Percentiles rank a stretch among this genome's conserved stretches.
Evolutionary conservation across 2,797 vertebrate species (phyloP).

Genomic region (Lacerta bilineata): DNA sequence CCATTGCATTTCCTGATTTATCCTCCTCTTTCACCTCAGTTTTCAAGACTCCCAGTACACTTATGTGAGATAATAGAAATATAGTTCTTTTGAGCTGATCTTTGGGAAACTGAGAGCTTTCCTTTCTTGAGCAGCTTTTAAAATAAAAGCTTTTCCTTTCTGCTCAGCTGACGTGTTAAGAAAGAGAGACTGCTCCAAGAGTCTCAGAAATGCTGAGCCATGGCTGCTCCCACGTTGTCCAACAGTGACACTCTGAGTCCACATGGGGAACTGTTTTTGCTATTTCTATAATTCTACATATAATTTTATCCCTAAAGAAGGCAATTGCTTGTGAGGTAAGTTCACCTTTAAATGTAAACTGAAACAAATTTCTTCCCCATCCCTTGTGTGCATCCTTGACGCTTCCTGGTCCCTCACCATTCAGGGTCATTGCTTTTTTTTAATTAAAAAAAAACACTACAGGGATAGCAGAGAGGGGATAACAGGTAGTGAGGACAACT

Average conservation of each 20-base stretch:
- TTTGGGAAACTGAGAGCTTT: not conserved
- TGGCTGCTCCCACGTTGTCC: constrained; percentile 20
- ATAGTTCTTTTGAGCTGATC: not conserved
- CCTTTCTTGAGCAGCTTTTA: not conserved
- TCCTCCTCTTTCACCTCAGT: not conserved
- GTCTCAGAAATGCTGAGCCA: not conserved
- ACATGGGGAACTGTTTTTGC: not conserved
- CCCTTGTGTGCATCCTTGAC: too few relatives aligned
- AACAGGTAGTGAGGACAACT: not conserved
- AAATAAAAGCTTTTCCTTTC: constrained; percentile 1
- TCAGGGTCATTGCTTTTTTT: too few relatives aligned
- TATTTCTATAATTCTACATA: not conserved
- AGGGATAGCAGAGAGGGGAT: not conserved
- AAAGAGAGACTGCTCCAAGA: not conserved
- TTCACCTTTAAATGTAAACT: too few relatives aligned
- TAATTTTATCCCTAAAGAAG: too few relatives aligned
- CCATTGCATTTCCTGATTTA: not conserved
- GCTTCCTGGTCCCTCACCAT: too few relatives aligned
- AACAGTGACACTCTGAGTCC: constrained; percentile 33
- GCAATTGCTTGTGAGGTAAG: too few relatives aligned
- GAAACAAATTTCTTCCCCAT: too few relatives aligned
- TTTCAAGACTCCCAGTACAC: not conserved
- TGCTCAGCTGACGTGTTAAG: not conserved
- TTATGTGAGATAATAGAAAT: not conserved
- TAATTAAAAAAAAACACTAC: too few relatives aligned